These are phyloP conservation scores for Porites evermanni DNA, from an alignment of 92 coral and sea anemone genomes.

Conservation along the genomic window DNA sequence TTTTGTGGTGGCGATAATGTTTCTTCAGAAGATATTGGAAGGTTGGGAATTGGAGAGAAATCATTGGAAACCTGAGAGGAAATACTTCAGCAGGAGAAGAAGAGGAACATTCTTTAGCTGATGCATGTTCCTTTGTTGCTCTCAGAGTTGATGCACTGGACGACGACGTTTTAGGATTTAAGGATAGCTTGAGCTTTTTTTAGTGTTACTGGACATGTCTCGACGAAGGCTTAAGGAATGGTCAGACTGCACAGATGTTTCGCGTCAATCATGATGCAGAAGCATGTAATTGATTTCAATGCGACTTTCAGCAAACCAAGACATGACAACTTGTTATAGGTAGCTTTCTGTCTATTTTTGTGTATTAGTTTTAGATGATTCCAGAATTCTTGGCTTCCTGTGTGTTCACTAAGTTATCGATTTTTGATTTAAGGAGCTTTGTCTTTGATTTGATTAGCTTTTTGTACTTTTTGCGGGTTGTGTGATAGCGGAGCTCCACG, in stretches of 20 bases:
- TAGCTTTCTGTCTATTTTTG: too few species aligned
- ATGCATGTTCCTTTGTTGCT: conserved; percentile 24
- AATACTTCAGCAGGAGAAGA: conserved; percentile 10
- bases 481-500: too few species aligned
- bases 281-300: conserved; percentile 33
- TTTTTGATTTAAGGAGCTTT: not conserved
- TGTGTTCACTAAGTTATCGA: too few species aligned
- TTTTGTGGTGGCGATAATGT: conserved; percentile 17
- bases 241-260: conserved; percentile 8
- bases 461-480: too few species aligned
- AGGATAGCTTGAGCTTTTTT: conserved; percentile 14
- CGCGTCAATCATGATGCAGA: conserved; percentile 13
- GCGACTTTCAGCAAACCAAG: conserved; percentile 40
- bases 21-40: conserved; percentile 24
- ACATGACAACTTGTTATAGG: conserved; percentile 1
- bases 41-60: conserved; percentile 14
- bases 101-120: conserved; percentile 12
- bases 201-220: conserved; percentile 10
- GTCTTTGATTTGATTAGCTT: too few species aligned
- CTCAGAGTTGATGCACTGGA: conserved; percentile 7
- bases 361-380: too few species aligned
- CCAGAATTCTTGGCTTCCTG: too few species aligned
- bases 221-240: conserved; percentile 34
- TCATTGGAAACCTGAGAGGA: conserved; percentile 6
- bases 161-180: conserved; percentile 12